Base-by-base conservation (phyloP, 2,797 vertebrate species). In the Hoplostethus mediterraneus region DNA sequence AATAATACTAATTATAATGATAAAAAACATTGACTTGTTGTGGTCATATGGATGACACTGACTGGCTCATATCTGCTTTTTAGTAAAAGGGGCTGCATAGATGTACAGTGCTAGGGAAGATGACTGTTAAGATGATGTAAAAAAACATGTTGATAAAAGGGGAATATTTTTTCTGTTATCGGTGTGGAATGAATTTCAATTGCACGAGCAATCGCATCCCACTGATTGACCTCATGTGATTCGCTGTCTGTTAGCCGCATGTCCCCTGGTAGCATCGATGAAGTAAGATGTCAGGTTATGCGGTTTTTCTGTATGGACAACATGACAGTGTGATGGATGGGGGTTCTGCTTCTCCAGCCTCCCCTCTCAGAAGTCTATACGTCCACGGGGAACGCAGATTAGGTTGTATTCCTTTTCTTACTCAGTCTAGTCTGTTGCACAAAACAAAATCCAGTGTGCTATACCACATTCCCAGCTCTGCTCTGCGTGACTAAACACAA, bases 271-370 rank as follows among this genome's bases (percentile, higher is more conserved):
- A 49, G 57, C 31, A 17, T 64, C n/a, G 12, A 44, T 6, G 53
- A 33, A 67, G 66, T 73, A 42, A 82, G 56, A 53, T 60, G 70
- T 77, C 67, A 71, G 62, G 68, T 67, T 70, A 7, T 59, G 64
- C 64, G 68, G 17, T 68, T 73, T 54, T 74, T 52, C 40, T 67
- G 66, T 79, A 54, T 60, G 63, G 83, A 81, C 71, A 55, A 21
- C 36, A 36, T 90, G 90, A 83, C 90, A 85, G 64, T 44, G 73
- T 90, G 90, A 92, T 91, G 80, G 86, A 91, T 91, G 87, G 55
- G 11, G 66, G 58, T 48, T 28, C 55, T 53, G 57, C 36, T 79
- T 31, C 74, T 70, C 68, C 4, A 66, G 76, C 75, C 82, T 80
- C 61, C 63, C 71, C 76, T 77, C 66, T 73, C 87, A 84, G 84